A percentile compares a stretch with the other conserved stretches of the same genome.
Conservation (phyloP, 1,140 invertebrate species). For the Heterodera schachtii region DNA sequence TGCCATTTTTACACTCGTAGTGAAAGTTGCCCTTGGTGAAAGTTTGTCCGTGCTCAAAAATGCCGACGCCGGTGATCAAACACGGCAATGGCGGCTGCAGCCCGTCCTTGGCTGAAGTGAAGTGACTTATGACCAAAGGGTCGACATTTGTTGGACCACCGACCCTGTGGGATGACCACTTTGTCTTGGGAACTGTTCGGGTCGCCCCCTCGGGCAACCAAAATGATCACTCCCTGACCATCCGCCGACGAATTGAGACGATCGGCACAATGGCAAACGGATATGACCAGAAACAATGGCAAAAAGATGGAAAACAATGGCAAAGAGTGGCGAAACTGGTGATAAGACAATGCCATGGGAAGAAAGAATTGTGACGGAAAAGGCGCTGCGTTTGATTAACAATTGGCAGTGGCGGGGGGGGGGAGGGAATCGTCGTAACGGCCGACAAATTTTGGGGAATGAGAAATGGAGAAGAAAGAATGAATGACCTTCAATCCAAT, state of each 20-base stretch:
- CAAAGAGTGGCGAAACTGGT: background rate
- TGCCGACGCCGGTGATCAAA: slow-evolving; percentile 55
- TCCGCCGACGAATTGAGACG: background rate
- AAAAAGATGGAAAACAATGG: slow-evolving; percentile 2
- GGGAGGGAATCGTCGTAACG: background rate
- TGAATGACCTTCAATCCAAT: slow-evolving; percentile 10
- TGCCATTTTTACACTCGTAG: slow-evolving; percentile 62
- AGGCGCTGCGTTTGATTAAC: background rate
- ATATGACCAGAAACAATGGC: background rate
- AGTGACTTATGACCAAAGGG: background rate
- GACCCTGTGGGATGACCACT: slow-evolving; percentile 60
- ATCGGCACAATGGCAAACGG: background rate
- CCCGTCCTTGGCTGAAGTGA: slow-evolving; percentile 14
- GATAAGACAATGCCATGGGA: background rate
- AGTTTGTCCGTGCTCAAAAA: slow-evolving; percentile 63
- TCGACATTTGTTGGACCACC: background rate
- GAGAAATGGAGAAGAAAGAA: background rate
- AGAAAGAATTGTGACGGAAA: background rate
- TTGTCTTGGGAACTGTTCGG: slow-evolving; percentile 50
- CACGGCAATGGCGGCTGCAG: slow-evolving; percentile 55
- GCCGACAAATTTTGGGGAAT: background rate
- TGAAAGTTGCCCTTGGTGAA: slow-evolving; percentile 66
- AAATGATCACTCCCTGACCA: slow-evolving; percentile 43
- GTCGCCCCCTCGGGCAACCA: slow-evolving; percentile 60
- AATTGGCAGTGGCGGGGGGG: background rate